Base-by-base conservation (phyloP, 2,113 vertebrate species). In the Sander vitreus region DNA sequence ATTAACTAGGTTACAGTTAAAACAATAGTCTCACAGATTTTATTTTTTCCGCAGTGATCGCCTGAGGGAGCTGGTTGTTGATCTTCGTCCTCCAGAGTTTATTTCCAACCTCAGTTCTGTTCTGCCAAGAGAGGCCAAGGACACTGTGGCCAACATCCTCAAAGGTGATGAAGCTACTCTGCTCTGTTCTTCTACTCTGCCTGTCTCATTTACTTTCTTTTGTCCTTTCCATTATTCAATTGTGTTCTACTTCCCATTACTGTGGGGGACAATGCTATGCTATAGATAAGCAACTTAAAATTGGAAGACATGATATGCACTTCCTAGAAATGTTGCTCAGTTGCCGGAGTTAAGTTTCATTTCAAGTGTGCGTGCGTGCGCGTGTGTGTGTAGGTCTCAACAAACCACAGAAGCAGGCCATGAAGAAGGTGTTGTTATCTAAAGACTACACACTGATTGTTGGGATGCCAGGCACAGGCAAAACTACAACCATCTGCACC, bases 381-480 rank as follows among this genome's bases (percentile, higher is more conserved):
- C 39, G 45, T 47, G 51, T 78, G 8, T 72, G 60, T 91, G 47
- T 84, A 99, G 98, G 98, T 87, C 96, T 99, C 73, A 99, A 99
- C 94, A 98, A 98, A 81, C 97, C 98, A 74, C 98, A 99, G 90
- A 99, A 97, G 69, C 98, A 99, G 93, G 98, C 98, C 74, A 99
- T 99, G 98, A 99, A 99, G 90, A 97, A 97, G 86, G 98, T 99
- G 27, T 93, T 99, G 2, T 95, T 99, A 76, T 99, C 97, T 13
- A 96, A 97, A 92, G 97, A 99, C 92, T 99, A 97, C 89, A 99
- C 97, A 0, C 96, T 99, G 64, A 97, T 99, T 33, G 97, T 99
- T 70, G 98, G 98, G 4, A 99, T 99, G 98, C 98, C 98, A 5
- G 98, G 98, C 62, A 99, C 98, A 6, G 98, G 98, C 75, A 99